Percentiles rank a stretch among this genome's conserved stretches.
Conservation (phyloP, 2,888 invertebrate species). For the Theodoxus fluviatilis region DNA sequence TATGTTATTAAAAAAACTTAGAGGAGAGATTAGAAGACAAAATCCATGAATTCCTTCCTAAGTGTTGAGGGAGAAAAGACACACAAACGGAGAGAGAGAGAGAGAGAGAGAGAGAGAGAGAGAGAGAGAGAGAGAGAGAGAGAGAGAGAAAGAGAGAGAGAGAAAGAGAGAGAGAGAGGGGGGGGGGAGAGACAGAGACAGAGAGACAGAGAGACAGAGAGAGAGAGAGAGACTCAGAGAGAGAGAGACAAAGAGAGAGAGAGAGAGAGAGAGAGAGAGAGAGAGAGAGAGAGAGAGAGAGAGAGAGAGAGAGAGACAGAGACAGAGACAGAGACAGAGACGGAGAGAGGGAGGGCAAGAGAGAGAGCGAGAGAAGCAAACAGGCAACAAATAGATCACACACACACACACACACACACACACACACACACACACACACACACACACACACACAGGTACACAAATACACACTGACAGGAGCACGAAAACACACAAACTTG, state of each 20-base stretch:
- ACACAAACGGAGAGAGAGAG: neutral
- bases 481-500: neutral
- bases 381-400: neutral
- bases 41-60: neutral
- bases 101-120: neutral
- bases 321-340: neutral
- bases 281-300: neutral
- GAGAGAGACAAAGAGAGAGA: neutral
- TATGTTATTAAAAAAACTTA: slow-evolving; percentile 10
- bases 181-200: too few relatives aligned
- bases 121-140: neutral
- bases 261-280: neutral
- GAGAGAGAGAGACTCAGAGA: neutral
- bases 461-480: neutral
- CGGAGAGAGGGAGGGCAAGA: neutral
- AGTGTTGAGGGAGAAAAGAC: neutral
- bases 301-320: neutral
- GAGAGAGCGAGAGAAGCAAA: neutral
- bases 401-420: neutral
- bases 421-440: slow-evolving; percentile 20
- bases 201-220: neutral
- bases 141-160: neutral
- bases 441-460: neutral
- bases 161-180: neutral
- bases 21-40: neutral